phyloP scores from a whole-genome alignment of 2,888 invertebrate genomes.

The Plebejus argus region DNA sequence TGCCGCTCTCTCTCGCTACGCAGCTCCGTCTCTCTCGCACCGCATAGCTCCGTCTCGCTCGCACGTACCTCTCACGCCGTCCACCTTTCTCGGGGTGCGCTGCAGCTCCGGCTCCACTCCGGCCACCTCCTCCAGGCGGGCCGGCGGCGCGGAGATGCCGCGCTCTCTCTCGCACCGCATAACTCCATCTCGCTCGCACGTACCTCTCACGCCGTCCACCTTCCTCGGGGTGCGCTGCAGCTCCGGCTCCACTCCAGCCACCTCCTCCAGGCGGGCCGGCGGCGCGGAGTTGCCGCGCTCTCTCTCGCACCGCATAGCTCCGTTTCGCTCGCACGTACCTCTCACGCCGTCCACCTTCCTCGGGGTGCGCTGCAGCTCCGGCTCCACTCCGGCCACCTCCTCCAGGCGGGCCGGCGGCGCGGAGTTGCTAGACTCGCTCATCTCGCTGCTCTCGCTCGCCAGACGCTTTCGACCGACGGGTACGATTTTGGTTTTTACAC shows the following conservation, averaged over 20 bases:
- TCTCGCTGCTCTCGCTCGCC: constrained; percentile 71
- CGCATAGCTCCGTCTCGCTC: background rate
- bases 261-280: constrained; percentile 62
- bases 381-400: constrained; percentile 77
- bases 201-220: constrained; percentile 76
- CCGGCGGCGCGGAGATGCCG: constrained; percentile 61
- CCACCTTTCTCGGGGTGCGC: constrained; percentile 73
- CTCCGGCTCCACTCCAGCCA: constrained; percentile 79
- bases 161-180: background rate
- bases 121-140: constrained; percentile 66
- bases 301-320: background rate
- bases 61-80: constrained; percentile 71
- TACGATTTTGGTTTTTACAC: constrained; percentile 54
- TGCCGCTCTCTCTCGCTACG: constrained; percentile 70
- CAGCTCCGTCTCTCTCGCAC: constrained; percentile 67
- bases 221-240: constrained; percentile 75
- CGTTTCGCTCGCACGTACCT: constrained; percentile 52
- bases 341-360: constrained; percentile 76
- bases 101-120: constrained; percentile 80
- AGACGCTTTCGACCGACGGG: constrained; percentile 58
- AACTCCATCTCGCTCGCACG: constrained; percentile 30
- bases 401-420: constrained; percentile 64
- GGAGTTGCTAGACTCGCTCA: constrained; percentile 71
- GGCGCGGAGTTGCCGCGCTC: constrained; percentile 48
- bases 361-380: constrained; percentile 75